Evolutionary conservation across 1,140 invertebrate species (phyloP), one percentile per base, ranked within the genome.

Genomic region (Episyrphus balteatus): DNA sequence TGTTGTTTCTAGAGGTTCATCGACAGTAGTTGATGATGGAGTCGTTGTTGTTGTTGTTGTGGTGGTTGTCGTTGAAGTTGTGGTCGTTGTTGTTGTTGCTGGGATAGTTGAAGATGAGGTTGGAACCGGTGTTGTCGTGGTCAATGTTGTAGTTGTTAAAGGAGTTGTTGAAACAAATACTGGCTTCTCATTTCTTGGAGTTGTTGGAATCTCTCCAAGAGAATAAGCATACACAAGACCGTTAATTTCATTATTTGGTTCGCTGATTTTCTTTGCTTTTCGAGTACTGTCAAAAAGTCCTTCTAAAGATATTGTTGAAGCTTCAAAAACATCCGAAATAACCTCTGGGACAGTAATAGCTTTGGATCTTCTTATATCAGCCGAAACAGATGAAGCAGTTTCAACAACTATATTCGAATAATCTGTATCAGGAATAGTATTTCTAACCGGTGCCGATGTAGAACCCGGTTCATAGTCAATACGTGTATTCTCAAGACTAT

Each of bases 271-370:
- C 53, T 47, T 67, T 58, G 37, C 53, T 50, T 58, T 56, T 2
- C 66, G 70, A 31, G 73, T 71, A 9, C 72, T 72, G 58, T 75
- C 73, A 53, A 82, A 82, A 17, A 82, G 57, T 6, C 70, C 77
- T 64, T 82, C 77, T 51, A 82, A 59, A 26, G 79, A 67, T 49
- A 82, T 75, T 7, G 79, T 81, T 0, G 79, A 80, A 2, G 75
- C 73, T 61, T 81, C 74, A 17, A 70, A 61, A 0, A 52, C 42
- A 5, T 53, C 56, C 18, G 53, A 54, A 37, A 68, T 50, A 0
- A 62, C 63, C 37, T 68, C 66, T 0, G 66, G 61, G 21, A 65
- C 31, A 7, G 44, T n/a, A 12, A 47, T 26, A 8, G 21, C 21
- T 8, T 26, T 26, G 3, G 21, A 26, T 26, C 8, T 48, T 40